Base-by-base conservation (phyloP, 2,797 vertebrate genomes). In the Vespertilio murinus region DNA sequence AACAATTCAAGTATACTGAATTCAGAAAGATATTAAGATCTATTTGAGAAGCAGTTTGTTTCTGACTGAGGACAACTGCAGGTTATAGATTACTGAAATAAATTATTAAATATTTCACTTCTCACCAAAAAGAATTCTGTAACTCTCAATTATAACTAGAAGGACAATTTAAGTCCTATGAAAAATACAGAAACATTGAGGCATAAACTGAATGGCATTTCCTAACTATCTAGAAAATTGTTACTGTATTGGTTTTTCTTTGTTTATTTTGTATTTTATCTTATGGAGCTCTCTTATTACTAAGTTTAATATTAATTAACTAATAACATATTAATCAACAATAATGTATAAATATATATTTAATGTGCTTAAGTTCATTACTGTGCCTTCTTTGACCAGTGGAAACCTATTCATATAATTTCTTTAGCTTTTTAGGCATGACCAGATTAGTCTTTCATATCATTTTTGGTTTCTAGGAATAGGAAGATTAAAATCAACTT, bases 11-110 rank as follows among this genome's bases (percentile, higher is more conserved):
- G 10, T 18, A 38, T 47, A 74, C 64, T 81, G 71, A 7, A 73
- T 77, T 45, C 2, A 73, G 90, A 87, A 69, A 90, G 52, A 56
- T 70, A 52, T 30, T 8, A 52, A 56, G 73, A 70, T 13, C 14
- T 47, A 71, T 87, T 54, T 94, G 74, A 94, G 49, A 92, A 91
- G 40, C 40, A 92, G 54, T 81, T 88, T 91, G n/a, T 88, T 93
- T 56, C 28, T 47, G 69, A 13, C 10, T 64, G 9, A 89, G 12
- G 49, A 80, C 54, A 83, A 65, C 12, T 88, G 59, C 25, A 75
- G 42, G 2, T 92, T 69, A 84, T 6, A 88, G 20, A 80, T 79
- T 35, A 73, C 65, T 88, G 22, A 81, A 90, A 89, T 7, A 84
- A 88, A 52, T 23, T 9, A 82, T 33, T 30, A 80, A 77, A 77